Conservation (phyloP, 2,888 invertebrate species). For the Rosalia funebris region DNA sequence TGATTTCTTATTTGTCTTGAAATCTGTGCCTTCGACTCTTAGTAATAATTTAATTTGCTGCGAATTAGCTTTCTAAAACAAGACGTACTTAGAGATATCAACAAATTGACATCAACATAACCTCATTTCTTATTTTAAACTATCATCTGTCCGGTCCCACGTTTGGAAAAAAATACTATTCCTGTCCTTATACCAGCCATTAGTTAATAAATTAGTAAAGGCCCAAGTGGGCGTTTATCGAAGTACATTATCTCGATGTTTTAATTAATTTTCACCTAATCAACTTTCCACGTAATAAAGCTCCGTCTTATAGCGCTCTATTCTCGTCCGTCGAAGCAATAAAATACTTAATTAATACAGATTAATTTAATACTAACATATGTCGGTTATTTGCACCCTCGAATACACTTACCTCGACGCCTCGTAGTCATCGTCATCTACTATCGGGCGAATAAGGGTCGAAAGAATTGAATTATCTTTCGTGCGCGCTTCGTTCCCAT, state of each 20-base stretch:
- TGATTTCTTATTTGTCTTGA: too few species aligned
- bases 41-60: too few species aligned
- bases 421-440: neutral
- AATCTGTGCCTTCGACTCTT: too few species aligned
- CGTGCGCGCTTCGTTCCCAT: neutral
- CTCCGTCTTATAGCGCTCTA: neutral
- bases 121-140: too few species aligned
- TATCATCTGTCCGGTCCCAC: neutral
- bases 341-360: neutral
- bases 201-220: neutral
- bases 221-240: neutral
- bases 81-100: too few species aligned
- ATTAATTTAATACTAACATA: neutral
- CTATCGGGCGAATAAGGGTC: neutral
- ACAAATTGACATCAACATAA: too few species aligned
- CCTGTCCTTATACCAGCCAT: neutral
- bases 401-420: neutral
- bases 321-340: neutral
- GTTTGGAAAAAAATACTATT: neutral
- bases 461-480: neutral
- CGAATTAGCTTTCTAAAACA: too few species aligned
- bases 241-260: neutral
- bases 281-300: neutral
- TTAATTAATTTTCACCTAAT: neutral
- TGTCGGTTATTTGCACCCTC: neutral